Evolutionary conservation across 2,113 vertebrate species (phyloP), one percentile per base, ranked within the genome.

Genomic region (Chaetodon trifascialis): DNA sequence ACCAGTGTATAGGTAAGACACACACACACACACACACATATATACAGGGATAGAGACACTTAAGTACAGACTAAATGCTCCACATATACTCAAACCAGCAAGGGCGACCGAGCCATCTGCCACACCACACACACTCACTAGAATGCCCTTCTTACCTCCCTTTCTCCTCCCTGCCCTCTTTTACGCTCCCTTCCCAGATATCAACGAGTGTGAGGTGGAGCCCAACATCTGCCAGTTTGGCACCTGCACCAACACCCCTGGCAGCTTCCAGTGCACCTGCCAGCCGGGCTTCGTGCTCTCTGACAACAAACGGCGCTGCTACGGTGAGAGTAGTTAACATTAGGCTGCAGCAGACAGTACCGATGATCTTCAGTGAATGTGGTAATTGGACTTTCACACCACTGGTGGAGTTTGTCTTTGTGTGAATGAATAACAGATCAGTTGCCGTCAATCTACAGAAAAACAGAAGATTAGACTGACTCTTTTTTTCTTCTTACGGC

Each of bases 241-340:
- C 36, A 96, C 95, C 5, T 99, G 98, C 88, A 95, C 95, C 89
- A 99, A 99, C 88, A 96, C 95, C 5, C 96, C 96, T 0, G 97
- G 98, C 67, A 98, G 96, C 90, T 99, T 99, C 94, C 96, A 96
- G 90, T 99, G 98, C 55, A 92, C 96, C 58, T 99, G 98, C 46
- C 96, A 96, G 0, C 91, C 95, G 0, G 97, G 97, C 17, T 99
- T 97, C 0, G 94, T 97, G 7, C 96, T 98, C 2, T 98, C 97
- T 0, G 97, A 98, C 66, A 98, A 96, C 1, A 96, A 96, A 1
- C 95, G 95, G 0, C 94, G 95, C 40, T 99, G 98, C 93, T 98
- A 97, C 16, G 97, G 98, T 99, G 88, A 96, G 96, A 77, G 44
- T 59, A 44, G 25, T 30, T 51, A 46, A 60, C 19, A 54, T 34